phyloP scores from a whole-genome alignment of 1,140 invertebrate genomes.

The Papilio polyxenes region DNA sequence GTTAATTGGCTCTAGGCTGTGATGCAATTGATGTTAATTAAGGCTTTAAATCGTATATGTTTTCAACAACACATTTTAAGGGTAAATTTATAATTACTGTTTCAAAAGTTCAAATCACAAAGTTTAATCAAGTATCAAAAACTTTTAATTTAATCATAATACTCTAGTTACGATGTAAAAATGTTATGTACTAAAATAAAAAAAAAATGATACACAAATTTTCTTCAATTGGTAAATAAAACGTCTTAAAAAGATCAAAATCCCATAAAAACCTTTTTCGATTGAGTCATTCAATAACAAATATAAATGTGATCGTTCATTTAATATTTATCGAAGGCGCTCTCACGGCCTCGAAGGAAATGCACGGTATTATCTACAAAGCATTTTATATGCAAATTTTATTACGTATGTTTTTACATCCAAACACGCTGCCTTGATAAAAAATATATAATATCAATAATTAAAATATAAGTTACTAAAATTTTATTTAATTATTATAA shows the following conservation, averaged over 20 bases:
- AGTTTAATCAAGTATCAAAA: neutral
- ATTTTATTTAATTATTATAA: neutral
- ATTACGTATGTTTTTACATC: neutral
- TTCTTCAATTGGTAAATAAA: neutral
- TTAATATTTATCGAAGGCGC: neutral
- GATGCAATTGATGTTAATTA: slow-evolving; percentile 22
- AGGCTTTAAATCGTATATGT: neutral
- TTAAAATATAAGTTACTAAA: neutral
- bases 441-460: neutral
- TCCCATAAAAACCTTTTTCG: neutral
- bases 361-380: slow-evolving; percentile 2
- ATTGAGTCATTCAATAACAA: neutral
- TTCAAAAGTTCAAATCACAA: neutral
- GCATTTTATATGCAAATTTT: slow-evolving; percentile 11
- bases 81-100: neutral
- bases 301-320: neutral
- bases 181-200: no score
- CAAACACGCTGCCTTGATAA: neutral
- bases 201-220: no score
- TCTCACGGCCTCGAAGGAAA: slow-evolving; percentile 9
- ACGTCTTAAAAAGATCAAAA: neutral
- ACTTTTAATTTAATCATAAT: neutral
- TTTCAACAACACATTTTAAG: neutral
- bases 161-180: neutral
- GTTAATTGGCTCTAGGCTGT: neutral